These are phyloP conservation scores for Leptopilina drosophilae DNA, from an alignment of 2,888 invertebrate genomes.

Conservation along the genomic window DNA sequence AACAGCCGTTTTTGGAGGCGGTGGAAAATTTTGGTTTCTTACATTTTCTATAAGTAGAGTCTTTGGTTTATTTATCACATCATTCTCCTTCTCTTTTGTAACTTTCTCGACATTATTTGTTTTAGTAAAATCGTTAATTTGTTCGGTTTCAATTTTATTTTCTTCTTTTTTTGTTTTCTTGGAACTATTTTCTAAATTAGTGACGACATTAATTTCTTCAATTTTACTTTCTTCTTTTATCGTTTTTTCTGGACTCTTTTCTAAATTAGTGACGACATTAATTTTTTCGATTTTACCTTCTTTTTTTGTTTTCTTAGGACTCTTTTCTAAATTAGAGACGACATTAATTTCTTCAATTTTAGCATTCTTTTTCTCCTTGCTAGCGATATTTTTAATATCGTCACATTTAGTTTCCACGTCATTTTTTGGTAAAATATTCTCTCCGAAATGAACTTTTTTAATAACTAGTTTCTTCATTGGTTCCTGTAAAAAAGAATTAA, in stretches of 20 bases:
- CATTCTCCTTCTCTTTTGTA: not conserved
- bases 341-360: too few species aligned
- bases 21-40: conserved; percentile 66
- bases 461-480: conserved; percentile 79
- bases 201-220: too few species aligned
- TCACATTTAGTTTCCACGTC: conserved; percentile 30
- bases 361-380: conserved; percentile 18
- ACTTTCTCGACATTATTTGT: not conserved
- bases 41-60: conserved; percentile 50
- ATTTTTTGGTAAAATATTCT: conserved; percentile 39
- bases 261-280: too few species aligned
- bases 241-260: too few species aligned
- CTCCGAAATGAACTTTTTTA: conserved; percentile 70
- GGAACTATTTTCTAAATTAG: too few species aligned
- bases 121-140: too few species aligned
- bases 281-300: too few species aligned
- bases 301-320: too few species aligned
- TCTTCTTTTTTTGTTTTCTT: not conserved
- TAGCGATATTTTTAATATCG: not conserved
- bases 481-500: conserved; percentile 76
- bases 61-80: conserved; percentile 9
- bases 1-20: conserved; percentile 81
- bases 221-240: too few species aligned
- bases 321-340: too few species aligned
- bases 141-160: not conserved